Percentiles rank a stretch among this genome's conserved stretches.
phyloP scores from a whole-genome alignment of 2,113 vertebrate genomes.

The Carassius gibelio region DNA sequence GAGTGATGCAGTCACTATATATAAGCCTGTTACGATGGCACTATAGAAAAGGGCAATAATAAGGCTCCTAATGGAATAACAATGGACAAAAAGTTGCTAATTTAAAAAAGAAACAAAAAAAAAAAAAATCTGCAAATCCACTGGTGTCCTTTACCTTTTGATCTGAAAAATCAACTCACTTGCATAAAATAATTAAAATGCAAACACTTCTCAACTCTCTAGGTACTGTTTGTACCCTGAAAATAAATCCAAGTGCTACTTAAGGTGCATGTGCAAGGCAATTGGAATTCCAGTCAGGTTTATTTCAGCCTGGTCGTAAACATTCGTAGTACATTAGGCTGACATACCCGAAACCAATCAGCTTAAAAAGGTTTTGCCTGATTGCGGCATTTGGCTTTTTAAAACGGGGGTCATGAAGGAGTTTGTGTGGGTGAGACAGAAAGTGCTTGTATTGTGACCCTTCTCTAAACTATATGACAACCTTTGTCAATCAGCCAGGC shows the following conservation, averaged over 20 bases:
- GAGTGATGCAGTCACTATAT: constrained; percentile 18
- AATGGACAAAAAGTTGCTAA: no score
- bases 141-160: not conserved
- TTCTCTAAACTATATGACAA: constrained; percentile 32
- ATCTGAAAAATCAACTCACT: constrained; percentile 13
- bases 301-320: not conserved
- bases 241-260: constrained; percentile 44
- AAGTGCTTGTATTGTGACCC: constrained; percentile 5
- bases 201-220: not conserved
- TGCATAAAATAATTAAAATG: constrained; percentile 3
- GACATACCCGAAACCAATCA: constrained; percentile 45
- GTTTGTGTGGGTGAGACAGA: not conserved
- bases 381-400: constrained; percentile 40
- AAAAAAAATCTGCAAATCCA: not conserved
- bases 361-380: constrained; percentile 44
- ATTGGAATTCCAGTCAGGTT: constrained; percentile 33
- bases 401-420: constrained; percentile 1
- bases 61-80: not conserved
- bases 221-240: not conserved
- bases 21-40: not conserved
- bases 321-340: constrained; percentile 10
- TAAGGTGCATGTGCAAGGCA: not conserved
- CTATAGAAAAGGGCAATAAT: not conserved
- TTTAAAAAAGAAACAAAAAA: no score
- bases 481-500: constrained; percentile 26